Evolutionary conservation across 2,797 vertebrate genomes (phyloP).

Genomic region (Muscicapa striata): DNA sequence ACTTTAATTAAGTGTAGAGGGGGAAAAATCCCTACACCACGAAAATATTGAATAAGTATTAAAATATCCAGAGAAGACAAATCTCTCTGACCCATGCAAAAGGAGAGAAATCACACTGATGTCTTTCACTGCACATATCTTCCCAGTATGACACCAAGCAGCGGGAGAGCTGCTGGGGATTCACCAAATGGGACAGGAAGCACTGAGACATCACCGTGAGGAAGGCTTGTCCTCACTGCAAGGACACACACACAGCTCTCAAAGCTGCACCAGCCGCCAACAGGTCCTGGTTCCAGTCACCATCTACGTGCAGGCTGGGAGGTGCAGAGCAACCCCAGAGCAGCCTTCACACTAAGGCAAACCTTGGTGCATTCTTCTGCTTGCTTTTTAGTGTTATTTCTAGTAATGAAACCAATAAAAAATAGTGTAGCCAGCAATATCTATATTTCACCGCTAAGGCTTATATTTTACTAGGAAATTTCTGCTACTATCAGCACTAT

Average conservation of each 20-base stretch:
- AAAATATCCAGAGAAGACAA: neutral
- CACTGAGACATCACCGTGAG: accelerated
- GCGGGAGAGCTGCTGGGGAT: no score
- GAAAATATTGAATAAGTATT: neutral
- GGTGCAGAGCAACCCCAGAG: neutral
- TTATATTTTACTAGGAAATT: neutral
- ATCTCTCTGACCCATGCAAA: neutral
- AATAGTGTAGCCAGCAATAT: neutral
- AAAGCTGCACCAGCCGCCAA: accelerated
- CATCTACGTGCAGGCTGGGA: accelerated
- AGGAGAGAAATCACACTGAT: neutral
- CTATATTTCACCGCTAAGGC: neutral
- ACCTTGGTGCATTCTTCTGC: accelerated
- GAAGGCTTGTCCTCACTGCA: accelerated
- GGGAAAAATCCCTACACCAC: accelerated
- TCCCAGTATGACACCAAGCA: neutral
- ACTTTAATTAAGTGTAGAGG: neutral
- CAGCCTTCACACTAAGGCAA: neutral
- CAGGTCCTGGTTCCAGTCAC: accelerated
- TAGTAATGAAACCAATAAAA: neutral
- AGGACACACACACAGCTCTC: accelerated
- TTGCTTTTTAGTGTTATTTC: neutral
- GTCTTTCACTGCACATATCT: neutral
- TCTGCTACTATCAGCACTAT: neutral
- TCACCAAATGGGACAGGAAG: accelerated